A percentile compares a stretch with the other conserved stretches of the same genome.
Conservation (phyloP, 30 jellyfish, hydroid and myxozoan species). For the Cassiopea xamachana region DNA sequence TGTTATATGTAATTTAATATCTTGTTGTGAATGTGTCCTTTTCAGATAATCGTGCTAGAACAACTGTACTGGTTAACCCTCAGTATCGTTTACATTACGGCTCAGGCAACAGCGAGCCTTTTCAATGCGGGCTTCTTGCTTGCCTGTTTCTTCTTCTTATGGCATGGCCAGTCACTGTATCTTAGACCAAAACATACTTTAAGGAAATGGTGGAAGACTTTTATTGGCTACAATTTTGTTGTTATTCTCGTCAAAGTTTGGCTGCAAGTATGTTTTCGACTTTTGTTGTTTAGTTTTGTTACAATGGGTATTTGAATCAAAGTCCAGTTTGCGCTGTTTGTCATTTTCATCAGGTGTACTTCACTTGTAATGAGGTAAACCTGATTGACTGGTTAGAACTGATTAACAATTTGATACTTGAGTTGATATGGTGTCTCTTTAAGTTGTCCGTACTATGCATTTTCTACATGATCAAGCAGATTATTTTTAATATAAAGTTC, state of each 20-base stretch:
- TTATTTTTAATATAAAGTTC: too few species aligned
- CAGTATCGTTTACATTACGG: slow-evolving; percentile 92
- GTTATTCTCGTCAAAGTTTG: slow-evolving; percentile 88
- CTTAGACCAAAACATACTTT: slow-evolving; percentile 88
- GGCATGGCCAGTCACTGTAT: slow-evolving; percentile 97
- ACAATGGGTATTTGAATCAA: too few species aligned
- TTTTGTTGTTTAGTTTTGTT: background rate
- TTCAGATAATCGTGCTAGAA: slow-evolving; percentile 82
- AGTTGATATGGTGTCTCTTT: too few species aligned
- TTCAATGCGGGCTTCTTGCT: slow-evolving; percentile 93
- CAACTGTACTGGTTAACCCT: slow-evolving; percentile 91
- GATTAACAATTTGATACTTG: too few species aligned
- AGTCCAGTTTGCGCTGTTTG: too few species aligned
- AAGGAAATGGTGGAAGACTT: slow-evolving; percentile 93
- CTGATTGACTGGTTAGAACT: too few species aligned
- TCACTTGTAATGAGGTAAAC: too few species aligned
- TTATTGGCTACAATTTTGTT: slow-evolving; percentile 82
- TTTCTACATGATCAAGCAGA: too few species aligned
- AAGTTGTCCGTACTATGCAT: too few species aligned
- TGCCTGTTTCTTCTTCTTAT: slow-evolving; percentile 93
- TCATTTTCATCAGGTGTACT: too few species aligned
- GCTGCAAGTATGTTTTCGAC: slow-evolving; percentile 80
- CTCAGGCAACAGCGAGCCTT: slow-evolving; percentile 88
- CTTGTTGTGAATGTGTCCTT: background rate
- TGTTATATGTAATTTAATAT: background rate